A percentile compares a stretch with the other conserved stretches of the same genome.
Evolutionary conservation across 1,140 invertebrate genomes (phyloP).

Genomic region (Drosophila funebris): DNA sequence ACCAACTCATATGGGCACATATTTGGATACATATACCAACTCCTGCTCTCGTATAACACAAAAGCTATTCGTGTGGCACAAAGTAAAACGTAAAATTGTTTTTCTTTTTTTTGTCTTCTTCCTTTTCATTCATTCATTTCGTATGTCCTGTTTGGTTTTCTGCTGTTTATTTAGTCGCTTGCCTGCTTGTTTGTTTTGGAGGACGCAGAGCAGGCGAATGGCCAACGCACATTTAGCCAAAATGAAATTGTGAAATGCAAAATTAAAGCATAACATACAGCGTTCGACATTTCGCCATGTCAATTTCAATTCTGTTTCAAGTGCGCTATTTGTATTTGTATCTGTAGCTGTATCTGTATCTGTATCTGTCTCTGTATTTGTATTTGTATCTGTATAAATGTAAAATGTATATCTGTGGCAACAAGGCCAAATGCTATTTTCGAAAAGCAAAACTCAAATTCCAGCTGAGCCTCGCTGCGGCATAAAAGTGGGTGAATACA

Average conservation of each 20-base stretch:
- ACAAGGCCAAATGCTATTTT: not conserved
- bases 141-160: conserved; percentile 55
- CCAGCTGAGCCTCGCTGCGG: not conserved
- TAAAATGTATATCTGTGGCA: not conserved
- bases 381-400: conserved; percentile 15
- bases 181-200: conserved; percentile 49
- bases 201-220: conserved; percentile 19
- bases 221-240: conserved; percentile 32
- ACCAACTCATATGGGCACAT: conserved; percentile 16
- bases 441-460: conserved; percentile 11
- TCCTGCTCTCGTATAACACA: not conserved
- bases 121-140: not conserved
- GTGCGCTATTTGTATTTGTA: conserved; percentile 6
- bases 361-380: conserved; percentile 5
- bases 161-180: conserved; percentile 73
- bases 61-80: conserved; percentile 34
- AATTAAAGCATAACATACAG: conserved; percentile 62
- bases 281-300: conserved; percentile 20
- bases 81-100: conserved; percentile 70
- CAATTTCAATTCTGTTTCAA: conserved; percentile 33
- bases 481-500: not conserved
- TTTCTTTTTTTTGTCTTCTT: conserved; percentile 36
- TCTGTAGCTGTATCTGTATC: conserved; percentile 12
- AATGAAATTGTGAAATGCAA: conserved; percentile 55
- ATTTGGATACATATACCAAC: conserved; percentile 1